Base-by-base conservation (phyloP, 2,888 invertebrate genomes). In the Microplitis manilae region DNA sequence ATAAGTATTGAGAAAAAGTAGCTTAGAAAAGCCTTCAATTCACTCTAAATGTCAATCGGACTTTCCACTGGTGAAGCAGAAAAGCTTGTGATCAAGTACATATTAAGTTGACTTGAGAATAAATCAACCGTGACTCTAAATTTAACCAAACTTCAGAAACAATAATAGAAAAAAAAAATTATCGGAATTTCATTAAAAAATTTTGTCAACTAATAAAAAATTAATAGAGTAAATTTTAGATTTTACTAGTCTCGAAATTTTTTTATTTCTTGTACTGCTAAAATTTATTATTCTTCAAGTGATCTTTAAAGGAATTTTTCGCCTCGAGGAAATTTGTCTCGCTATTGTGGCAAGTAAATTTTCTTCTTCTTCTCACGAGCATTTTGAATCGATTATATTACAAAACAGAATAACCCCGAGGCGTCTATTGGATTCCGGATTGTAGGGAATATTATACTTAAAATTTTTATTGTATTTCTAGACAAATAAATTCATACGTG, bases 381-480 rank as follows among this genome's bases (percentile, higher is more conserved):
- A 67, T 68, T 76, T 60, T 38, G 20, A 60, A 68, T 76, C 61
- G 67, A 20, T 76, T 72, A 68, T 68, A 72, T 72, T 68, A 50
- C 50, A 50, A 9, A 50, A 68, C 61, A 68, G 72, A 72, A 76
- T 76, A 71, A 72, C 40, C 72, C 72, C 39, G 30, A 4, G 68
- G 76, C 68, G 68, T 67, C 67, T 76, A 71, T 76, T 40, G 61
- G 41, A 76, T 41, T 76, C 60, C 41, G 38, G 64, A 9, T 38
- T 61, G 68, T 40, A 40, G 40, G 20, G 17, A 59, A 50, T n/a
- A 71, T 38, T 30, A 65, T 72, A 38, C 72, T 76, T 76, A 72
- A 60, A 39, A 67, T 60, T 60, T 17, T 17, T 8, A 65, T 7
- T 9, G 67, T 30, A 76, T 50, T 50, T 50, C 50, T 2, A 50